Percentiles rank a stretch among this genome's conserved stretches.
phyloP scores from a whole-genome alignment of 2,113 vertebrate species.

The Corythoichthys intestinalis region DNA sequence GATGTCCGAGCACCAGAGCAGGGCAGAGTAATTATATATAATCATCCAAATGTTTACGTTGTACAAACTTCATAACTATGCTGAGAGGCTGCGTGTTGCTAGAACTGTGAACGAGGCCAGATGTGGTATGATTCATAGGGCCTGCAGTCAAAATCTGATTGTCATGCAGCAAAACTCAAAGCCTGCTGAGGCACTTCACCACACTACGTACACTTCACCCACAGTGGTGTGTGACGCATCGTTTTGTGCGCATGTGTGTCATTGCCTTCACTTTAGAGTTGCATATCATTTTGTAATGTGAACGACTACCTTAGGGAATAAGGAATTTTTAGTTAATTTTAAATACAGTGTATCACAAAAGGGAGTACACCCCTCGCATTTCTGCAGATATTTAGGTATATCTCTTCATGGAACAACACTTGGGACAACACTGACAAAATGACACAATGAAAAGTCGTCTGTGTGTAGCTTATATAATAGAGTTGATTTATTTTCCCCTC shows the following conservation, averaged over 20 bases:
- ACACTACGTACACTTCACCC: not conserved
- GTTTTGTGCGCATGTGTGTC: not conserved
- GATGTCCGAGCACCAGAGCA: conserved; percentile 28
- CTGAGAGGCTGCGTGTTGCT: conserved; percentile 41
- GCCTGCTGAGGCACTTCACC: conserved; percentile 16
- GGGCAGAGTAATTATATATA: conserved; percentile 61
- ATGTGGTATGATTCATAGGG: conserved; percentile 37
- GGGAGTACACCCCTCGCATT: no score
- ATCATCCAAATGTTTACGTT: conserved; percentile 68
- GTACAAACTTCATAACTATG: conserved; percentile 58
- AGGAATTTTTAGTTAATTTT: no score
- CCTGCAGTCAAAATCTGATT: conserved; percentile 28
- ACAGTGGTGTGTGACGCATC: not conserved
- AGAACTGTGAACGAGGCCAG: conserved; percentile 22
- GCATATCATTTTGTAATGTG: no score
- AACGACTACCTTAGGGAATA: no score
- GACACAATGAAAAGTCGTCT: no score
- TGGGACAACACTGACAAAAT: no score
- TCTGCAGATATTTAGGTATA: no score
- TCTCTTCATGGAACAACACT: no score
- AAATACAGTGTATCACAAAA: no score
- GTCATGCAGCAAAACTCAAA: conserved; percentile 23
- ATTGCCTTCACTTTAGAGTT: not conserved
- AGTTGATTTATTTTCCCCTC: no score
- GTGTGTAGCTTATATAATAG: no score